A percentile compares a stretch with the other conserved stretches of the same genome.
Evolutionary conservation across 2,888 invertebrate species (phyloP).

Genomic region (Dyspetes luteomarginatus): DNA sequence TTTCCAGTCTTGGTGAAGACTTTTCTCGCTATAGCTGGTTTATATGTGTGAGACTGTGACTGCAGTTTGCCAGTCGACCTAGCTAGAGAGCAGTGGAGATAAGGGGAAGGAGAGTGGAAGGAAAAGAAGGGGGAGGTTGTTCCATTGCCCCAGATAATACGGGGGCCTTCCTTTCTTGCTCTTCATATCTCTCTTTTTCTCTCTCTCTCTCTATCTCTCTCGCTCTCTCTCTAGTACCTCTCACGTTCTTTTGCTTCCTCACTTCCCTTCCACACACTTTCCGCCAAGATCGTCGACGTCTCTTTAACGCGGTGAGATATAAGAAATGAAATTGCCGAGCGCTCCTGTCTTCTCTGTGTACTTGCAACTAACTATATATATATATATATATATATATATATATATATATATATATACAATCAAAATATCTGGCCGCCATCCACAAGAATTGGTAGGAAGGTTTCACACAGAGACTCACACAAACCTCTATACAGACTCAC

Average conservation of each 20-base stretch:
- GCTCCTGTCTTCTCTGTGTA: conserved; percentile 12
- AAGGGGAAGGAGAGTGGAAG: conserved; percentile 19
- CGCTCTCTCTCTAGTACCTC: conserved; percentile 17
- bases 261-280: conserved; percentile 48
- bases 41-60: conserved; percentile 30
- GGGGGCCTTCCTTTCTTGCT: conserved; percentile 50
- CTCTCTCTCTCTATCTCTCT: conserved; percentile 26
- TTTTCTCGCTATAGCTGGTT: conserved; percentile 12
- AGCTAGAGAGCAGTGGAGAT: conserved; percentile 45
- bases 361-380: neutral
- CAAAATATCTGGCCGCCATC: too few relatives aligned
- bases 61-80: conserved; percentile 61
- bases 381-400: conserved; percentile 6
- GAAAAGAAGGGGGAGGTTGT: conserved; percentile 67
- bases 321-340: conserved; percentile 58
- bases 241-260: conserved; percentile 57
- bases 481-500: too few relatives aligned
- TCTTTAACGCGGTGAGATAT: conserved; percentile 57
- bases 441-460: too few relatives aligned
- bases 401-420: too few relatives aligned
- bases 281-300: conserved; percentile 50
- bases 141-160: conserved; percentile 78
- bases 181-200: conserved; percentile 7
- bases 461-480: too few relatives aligned
- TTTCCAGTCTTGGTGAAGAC: too few relatives aligned